Base-by-base conservation (phyloP, 2,888 invertebrate species). In the Eupithecia pulchellata region DNA sequence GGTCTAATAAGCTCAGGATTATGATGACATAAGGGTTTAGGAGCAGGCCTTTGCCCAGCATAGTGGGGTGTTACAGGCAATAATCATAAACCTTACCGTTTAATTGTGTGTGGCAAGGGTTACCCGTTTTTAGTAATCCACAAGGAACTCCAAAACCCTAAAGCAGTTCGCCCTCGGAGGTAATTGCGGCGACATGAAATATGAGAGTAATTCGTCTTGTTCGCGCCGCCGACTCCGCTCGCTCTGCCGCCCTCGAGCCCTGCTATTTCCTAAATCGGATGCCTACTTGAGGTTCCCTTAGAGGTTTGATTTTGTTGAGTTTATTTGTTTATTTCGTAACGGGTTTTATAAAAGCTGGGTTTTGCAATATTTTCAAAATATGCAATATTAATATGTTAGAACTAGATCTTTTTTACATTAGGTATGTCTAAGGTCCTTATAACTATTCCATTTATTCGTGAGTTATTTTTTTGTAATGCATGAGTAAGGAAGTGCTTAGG, bases 161-260 rank as follows among this genome's bases (percentile, higher is more conserved):
- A 70, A 68, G 74, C 61, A 71, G 60, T 58, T 57, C 42, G 20
- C 64, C 64, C 60, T 58, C 61, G 63, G 66, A 72, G 78, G 83
- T 84, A 86, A 86, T 85, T 84, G 86, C 78, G 85, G 81, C 73
- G 73, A 77, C 79, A 81, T 86, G 84, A 86, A 80, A 80, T 82
- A 86, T 83, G 42, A 73, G 68, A 58, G 69, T 73, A 63, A 81
- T 86, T 73, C 73, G 74, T 85, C 82, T 83, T 82, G 72, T 78
- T 79, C 77, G 75, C 80, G 65, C 78, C 71, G 66, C 68, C 70
- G 72, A 66, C 58, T 71, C 63, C 73, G 52, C 64, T 64, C 73
- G 71, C 73, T 68, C 64, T n/a, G 69, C 32, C 69, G 66, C 69
- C 57, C 55, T 47, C 68, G 36, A 36, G 30, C 47, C n/a, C 60